Conservation (phyloP, 1,140 invertebrate genomes). For the Chionoecetes opilio region DNA sequence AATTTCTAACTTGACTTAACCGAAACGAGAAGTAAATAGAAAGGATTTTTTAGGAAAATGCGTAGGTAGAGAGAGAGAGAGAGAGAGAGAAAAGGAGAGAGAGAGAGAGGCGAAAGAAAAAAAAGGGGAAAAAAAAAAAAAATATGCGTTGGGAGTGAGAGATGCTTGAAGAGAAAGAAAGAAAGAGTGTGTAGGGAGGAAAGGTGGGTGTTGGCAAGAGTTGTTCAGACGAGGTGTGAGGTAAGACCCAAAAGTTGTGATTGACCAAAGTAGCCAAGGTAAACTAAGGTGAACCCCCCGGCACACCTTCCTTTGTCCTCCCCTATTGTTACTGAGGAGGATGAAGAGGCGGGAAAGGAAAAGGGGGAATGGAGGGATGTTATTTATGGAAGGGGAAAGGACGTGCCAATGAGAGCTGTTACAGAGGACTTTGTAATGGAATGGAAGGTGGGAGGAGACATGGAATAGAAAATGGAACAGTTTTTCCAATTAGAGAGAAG, state of each 20-base stretch:
- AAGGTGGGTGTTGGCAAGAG: not conserved
- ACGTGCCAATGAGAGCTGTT: not conserved
- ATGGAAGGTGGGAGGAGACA: not conserved
- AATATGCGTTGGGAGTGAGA: not conserved
- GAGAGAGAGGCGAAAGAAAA: too few species aligned
- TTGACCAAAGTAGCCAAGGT: not conserved
- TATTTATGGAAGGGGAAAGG: not conserved
- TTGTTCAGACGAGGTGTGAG: not conserved
- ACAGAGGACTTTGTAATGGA: not conserved
- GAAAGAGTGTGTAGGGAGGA: constrained; percentile 13
- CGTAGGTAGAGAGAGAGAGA: too few species aligned
- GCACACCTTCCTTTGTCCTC: constrained; percentile 14
- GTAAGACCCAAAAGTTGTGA: not conserved
- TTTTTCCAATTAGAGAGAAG: too few species aligned
- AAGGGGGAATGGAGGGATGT: not conserved
- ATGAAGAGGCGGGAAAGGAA: not conserved
- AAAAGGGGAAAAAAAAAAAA: too few species aligned
- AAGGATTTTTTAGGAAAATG: too few species aligned
- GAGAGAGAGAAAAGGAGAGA: not conserved
- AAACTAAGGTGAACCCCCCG: not conserved
- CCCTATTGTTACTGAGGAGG: not conserved
- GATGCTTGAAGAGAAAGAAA: not conserved
- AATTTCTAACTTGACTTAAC: too few species aligned
- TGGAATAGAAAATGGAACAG: not conserved
- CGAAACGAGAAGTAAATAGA: too few species aligned